phyloP scores from a whole-genome alignment of 2,888 invertebrate genomes.

The Creontiades dilutus region DNA sequence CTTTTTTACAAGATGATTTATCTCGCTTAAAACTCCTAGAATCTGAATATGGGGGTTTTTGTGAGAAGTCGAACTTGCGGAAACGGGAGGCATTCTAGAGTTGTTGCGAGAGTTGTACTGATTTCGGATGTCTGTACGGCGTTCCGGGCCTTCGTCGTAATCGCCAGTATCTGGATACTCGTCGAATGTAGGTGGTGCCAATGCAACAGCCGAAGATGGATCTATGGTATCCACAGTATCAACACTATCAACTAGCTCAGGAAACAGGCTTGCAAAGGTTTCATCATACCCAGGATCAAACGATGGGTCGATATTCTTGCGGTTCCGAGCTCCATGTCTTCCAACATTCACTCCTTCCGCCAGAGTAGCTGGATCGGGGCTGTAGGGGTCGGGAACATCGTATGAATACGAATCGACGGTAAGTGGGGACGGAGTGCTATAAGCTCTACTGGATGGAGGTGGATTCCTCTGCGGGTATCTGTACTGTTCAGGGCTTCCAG shows the following conservation, averaged over 20 bases:
- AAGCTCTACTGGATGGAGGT: conserved; percentile 57
- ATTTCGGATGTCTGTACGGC: conserved; percentile 21
- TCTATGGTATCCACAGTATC: conserved; percentile 16
- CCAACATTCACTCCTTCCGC: conserved; percentile 78
- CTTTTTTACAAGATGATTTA: conserved; percentile 82
- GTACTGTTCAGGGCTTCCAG: not conserved
- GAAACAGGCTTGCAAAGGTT: conserved; percentile 79
- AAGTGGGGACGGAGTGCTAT: conserved; percentile 65
- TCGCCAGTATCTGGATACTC: conserved; percentile 52
- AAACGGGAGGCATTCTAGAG: conserved; percentile 7
- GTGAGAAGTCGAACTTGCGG: not conserved
- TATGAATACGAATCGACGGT: conserved; percentile 72
- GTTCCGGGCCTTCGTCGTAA: conserved; percentile 56
- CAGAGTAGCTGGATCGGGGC: conserved; percentile 77
- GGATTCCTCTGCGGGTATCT: not conserved
- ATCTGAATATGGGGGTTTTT: not conserved
- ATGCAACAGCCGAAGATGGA: conserved; percentile 21
- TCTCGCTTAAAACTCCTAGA: not conserved
- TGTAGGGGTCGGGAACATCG: conserved; percentile 67
- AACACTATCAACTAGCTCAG: conserved; percentile 77
- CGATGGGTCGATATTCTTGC: conserved; percentile 57
- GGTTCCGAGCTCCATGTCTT: conserved; percentile 17
- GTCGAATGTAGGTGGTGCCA: conserved; percentile 55
- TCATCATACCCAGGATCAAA: conserved; percentile 78
- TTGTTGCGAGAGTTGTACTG: not conserved